Evolutionary conservation across 2,888 invertebrate genomes (phyloP).

Genomic region (Invenusta paracnida): DNA sequence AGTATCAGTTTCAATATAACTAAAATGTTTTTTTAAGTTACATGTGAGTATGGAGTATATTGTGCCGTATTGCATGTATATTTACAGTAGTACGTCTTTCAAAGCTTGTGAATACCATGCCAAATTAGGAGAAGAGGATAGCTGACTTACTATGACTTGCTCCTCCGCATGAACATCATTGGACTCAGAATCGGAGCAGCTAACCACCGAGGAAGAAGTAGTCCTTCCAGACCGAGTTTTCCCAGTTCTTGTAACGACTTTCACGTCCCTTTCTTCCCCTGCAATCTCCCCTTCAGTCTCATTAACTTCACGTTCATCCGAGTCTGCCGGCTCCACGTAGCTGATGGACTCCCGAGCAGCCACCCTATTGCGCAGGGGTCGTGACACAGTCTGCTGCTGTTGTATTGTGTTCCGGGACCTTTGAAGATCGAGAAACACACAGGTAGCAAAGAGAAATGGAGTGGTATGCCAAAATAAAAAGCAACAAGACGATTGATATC

Average conservation of each 20-base stretch:
- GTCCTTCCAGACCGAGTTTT: neutral
- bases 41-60: too few relatives aligned
- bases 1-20: too few relatives aligned
- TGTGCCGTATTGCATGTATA: neutral
- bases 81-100: neutral
- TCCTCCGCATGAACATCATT: neutral
- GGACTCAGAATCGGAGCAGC: neutral
- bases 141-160: neutral
- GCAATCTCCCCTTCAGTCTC: neutral
- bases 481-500: too few relatives aligned
- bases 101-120: neutral
- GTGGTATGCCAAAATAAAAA: too few relatives aligned
- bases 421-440: too few relatives aligned
- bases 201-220: neutral
- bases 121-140: too few relatives aligned
- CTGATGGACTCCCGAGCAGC: neutral
- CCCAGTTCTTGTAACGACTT: too few relatives aligned
- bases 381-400: neutral
- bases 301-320: neutral
- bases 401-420: neutral
- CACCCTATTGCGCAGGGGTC: neutral
- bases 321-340: neutral
- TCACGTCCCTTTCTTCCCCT: neutral
- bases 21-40: too few relatives aligned
- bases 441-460: too few relatives aligned